phyloP scores from a whole-genome alignment of 2,888 invertebrate species.

The Apamea crenata region DNA sequence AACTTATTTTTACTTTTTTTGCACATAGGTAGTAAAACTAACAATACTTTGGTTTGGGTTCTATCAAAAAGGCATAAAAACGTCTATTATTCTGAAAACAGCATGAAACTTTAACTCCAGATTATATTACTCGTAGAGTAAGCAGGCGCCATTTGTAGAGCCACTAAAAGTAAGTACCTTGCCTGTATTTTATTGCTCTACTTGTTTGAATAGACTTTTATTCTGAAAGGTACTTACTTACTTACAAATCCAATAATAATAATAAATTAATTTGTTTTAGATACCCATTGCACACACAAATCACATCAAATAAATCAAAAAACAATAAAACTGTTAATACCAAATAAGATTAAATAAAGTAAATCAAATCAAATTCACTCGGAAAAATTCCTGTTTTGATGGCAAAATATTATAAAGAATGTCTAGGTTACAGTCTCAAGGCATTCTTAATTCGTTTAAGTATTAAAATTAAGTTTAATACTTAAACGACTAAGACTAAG shows the following conservation, averaged over 20 bases:
- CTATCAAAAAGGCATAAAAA: constrained; percentile 19
- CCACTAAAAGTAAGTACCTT: constrained; percentile 15
- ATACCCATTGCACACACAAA: neutral
- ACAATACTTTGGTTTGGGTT: neutral
- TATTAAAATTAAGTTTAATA: too few species aligned
- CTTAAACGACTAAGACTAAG: neutral
- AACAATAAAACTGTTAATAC: too few species aligned
- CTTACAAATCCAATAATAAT: neutral
- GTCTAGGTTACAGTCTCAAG: neutral
- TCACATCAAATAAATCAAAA: neutral
- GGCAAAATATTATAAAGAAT: neutral
- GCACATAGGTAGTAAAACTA: neutral
- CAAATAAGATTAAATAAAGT: neutral
- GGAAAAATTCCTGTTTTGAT: neutral
- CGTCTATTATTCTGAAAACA: constrained; percentile 1
- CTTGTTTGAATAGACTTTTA: constrained; percentile 18
- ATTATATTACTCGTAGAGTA: constrained; percentile 22
- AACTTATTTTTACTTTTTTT: neutral
- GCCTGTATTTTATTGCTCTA: constrained; percentile 10
- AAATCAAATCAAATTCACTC: neutral
- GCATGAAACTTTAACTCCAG: constrained; percentile 11
- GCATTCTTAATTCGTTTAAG: too few species aligned
- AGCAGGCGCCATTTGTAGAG: constrained; percentile 21
- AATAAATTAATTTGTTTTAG: neutral
- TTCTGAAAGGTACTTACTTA: neutral